Conservation (phyloP, 2,888 invertebrate genomes). For the Catocala fraxini region DNA sequence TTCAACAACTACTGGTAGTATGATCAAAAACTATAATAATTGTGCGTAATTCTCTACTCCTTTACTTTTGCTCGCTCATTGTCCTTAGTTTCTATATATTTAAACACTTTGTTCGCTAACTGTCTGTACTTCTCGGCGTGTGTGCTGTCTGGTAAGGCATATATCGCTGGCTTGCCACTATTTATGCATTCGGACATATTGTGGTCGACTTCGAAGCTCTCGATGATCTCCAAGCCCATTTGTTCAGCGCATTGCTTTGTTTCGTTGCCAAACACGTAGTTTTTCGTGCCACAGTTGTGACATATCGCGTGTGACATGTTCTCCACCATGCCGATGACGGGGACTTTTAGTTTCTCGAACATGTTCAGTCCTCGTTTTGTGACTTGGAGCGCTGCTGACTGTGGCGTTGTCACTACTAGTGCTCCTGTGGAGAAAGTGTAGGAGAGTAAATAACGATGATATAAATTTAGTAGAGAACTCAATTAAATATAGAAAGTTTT, state of each 20-base stretch:
- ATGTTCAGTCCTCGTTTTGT: constrained; percentile 95
- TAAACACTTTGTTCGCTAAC: constrained; percentile 80
- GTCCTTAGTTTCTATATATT: constrained; percentile 76
- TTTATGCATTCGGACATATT: constrained; percentile 91
- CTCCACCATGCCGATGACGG: constrained; percentile 95
- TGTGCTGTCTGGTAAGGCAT: constrained; percentile 88
- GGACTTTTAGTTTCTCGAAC: constrained; percentile 94
- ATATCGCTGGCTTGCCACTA: constrained; percentile 91
- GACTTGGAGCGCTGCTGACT: constrained; percentile 95
- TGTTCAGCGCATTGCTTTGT: constrained; percentile 89
- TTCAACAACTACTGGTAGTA: constrained; percentile 57
- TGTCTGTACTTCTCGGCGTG: constrained; percentile 82
- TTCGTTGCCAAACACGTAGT: constrained; percentile 91
- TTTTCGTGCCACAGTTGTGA: constrained; percentile 91
- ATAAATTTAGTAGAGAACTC: not conserved
- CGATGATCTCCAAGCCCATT: constrained; percentile 90
- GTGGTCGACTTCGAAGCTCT: constrained; percentile 92
- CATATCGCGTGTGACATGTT: constrained; percentile 96
- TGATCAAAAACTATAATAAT: constrained; percentile 34
- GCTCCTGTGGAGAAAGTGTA: constrained; percentile 87
- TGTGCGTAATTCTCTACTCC: constrained; percentile 55
- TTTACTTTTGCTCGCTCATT: constrained; percentile 64
- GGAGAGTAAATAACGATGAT: not conserved
- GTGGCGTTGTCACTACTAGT: constrained; percentile 97
- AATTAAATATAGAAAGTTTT: too few relatives aligned